Percentiles rank a stretch among this genome's conserved stretches.
phyloP scores from a whole-genome alignment of 1,140 invertebrate genomes.

The Chironomus tepperi region DNA sequence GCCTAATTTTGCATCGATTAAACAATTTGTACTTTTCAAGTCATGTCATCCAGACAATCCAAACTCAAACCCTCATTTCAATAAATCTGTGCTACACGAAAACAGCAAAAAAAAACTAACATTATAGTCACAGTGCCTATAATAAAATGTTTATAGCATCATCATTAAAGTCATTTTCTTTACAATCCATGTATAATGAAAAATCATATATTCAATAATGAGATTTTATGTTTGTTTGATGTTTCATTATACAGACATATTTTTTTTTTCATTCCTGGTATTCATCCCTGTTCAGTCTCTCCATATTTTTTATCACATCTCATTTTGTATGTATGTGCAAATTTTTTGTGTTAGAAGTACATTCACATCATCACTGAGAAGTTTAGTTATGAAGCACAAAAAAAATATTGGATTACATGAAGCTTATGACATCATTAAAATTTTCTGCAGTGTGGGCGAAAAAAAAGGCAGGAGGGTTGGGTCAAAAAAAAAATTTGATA shows the following conservation, averaged over 20 bases:
- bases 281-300: too few relatives aligned
- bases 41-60: too few relatives aligned
- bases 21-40: too few relatives aligned
- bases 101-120: not conserved
- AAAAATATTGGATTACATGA: conserved; percentile 8
- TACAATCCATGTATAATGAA: not conserved
- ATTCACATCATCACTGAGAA: too few relatives aligned
- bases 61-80: too few relatives aligned
- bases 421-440: conserved; percentile 14
- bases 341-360: too few relatives aligned
- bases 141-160: conserved; percentile 1
- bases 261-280: not conserved
- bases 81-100: too few relatives aligned
- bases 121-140: not conserved
- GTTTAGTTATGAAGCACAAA: not conserved
- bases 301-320: not conserved
- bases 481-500: not conserved
- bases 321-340: not conserved
- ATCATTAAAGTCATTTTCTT: not conserved
- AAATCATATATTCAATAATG: not conserved
- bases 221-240: conserved; percentile 19
- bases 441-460: not conserved
- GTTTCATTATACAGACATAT: conserved; percentile 9
- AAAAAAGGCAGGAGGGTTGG: not conserved
- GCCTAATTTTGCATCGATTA: too few relatives aligned